These are phyloP conservation scores for Tubulanus polymorphus DNA, from an alignment of 2,888 invertebrate genomes.

Conservation along the genomic window DNA sequence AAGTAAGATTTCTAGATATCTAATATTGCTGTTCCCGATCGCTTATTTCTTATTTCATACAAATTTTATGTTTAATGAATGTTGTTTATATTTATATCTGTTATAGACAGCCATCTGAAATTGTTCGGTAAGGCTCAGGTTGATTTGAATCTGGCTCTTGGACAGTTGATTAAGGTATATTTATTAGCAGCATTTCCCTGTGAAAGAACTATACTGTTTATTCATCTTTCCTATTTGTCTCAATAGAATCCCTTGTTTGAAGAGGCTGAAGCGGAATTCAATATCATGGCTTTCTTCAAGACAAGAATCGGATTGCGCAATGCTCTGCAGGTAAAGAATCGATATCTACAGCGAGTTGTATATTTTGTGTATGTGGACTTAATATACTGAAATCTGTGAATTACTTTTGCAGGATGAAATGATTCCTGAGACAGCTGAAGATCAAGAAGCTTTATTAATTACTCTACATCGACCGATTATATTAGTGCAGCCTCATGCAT, in stretches of 20 bases:
- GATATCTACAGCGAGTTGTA: too few species aligned
- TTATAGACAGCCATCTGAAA: conserved; percentile 23
- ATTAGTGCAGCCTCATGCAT: conserved; percentile 93
- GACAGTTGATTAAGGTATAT: conserved; percentile 68
- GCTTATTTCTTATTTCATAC: too few species aligned
- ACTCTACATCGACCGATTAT: conserved; percentile 88
- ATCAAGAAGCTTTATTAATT: conserved; percentile 62
- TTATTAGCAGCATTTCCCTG: too few species aligned
- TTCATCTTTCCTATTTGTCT: too few species aligned
- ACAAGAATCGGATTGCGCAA: conserved; percentile 74
- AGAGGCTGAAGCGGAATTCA: conserved; percentile 95
- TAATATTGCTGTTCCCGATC: too few species aligned
- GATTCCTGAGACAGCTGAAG: conserved; percentile 73
- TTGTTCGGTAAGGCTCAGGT: conserved; percentile 69
- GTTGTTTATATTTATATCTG: not conserved
- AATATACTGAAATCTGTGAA: too few species aligned
- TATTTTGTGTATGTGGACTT: not conserved
- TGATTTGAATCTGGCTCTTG: conserved; percentile 90
- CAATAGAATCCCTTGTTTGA: conserved; percentile 89
- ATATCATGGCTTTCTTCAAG: conserved; percentile 96
- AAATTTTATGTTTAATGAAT: too few species aligned
- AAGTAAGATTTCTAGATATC: too few species aligned
- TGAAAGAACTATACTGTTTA: too few species aligned
- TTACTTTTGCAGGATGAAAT: conserved; percentile 75
- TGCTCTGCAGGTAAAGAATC: conserved; percentile 47